phyloP scores from a whole-genome alignment of 2,797 vertebrate species.

The Crax fasciolata region DNA sequence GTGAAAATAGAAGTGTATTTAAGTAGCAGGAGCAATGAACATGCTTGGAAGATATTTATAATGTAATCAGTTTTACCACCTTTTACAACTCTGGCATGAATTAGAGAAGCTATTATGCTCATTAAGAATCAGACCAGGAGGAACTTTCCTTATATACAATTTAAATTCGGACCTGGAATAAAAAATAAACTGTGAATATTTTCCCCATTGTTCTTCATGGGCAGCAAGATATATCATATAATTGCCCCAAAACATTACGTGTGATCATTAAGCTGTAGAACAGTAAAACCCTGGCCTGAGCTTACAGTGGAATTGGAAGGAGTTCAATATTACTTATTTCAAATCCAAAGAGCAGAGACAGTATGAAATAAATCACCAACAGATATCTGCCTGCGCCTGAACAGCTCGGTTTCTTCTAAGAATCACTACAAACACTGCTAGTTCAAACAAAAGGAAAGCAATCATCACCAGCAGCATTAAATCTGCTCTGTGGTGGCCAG shows the following conservation, averaged over 20 bases:
- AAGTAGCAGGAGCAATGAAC: background rate
- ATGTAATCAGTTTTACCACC: conserved; percentile 25
- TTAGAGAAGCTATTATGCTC: conserved; percentile 24
- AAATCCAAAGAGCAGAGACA: background rate
- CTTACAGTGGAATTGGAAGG: background rate
- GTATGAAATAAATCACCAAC: background rate
- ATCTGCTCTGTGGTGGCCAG: background rate
- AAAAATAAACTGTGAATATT: conserved; percentile 12
- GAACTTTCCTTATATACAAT: background rate
- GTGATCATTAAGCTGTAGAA: background rate
- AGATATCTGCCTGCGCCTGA: background rate
- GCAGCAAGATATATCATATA: background rate
- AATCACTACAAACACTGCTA: background rate
- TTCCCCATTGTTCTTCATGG: background rate
- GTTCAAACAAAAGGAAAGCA: background rate
- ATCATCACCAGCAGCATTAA: background rate
- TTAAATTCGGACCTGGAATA: background rate
- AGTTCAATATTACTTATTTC: conserved; percentile 23
- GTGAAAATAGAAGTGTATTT: background rate
- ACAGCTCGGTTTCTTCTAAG: background rate
- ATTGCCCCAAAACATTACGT: background rate
- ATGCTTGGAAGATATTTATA: background rate
- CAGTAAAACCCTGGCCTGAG: background rate
- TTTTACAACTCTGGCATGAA: conserved; percentile 21
- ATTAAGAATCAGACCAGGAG: background rate